These are phyloP conservation scores for Dissostichus mawsoni DNA, from an alignment of 2,113 vertebrate genomes.

Conservation along the genomic window DNA sequence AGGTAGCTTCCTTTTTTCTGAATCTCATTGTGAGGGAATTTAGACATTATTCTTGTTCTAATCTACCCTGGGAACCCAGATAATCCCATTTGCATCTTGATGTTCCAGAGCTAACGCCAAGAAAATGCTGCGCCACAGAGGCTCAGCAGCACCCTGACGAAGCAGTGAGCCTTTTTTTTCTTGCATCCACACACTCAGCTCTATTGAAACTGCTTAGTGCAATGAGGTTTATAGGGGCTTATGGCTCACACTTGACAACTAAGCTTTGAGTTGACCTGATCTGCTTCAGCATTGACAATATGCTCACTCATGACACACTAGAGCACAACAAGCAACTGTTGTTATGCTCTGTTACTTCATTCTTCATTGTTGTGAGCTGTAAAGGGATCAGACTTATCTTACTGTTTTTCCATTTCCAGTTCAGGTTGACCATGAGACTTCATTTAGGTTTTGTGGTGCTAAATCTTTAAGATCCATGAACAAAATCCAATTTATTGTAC, in stretches of 20 bases:
- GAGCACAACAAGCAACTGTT: conserved; percentile 14
- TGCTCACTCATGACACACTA: conserved; percentile 32
- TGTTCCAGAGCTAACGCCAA: conserved; percentile 52
- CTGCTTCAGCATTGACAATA: conserved; percentile 33
- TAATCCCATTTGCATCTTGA: conserved; percentile 69
- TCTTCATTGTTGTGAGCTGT: neutral
- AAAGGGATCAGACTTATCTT: neutral
- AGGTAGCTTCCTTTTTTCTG: neutral
- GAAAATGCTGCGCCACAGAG: conserved; percentile 41
- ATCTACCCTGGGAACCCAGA: conserved; percentile 60
- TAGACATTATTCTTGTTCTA: conserved; percentile 61
- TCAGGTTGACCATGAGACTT: neutral
- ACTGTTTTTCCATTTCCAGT: neutral
- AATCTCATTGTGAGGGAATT: conserved; percentile 52
- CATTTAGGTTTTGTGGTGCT: neutral
- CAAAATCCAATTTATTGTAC: neutral
- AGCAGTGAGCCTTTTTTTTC: conserved; percentile 16
- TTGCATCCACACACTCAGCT: conserved; percentile 39
- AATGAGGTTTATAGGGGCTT: conserved; percentile 27
- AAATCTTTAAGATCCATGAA: neutral
- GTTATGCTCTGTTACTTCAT: conserved; percentile 1
- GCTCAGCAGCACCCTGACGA: conserved; percentile 42
- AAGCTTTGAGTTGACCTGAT: conserved; percentile 25
- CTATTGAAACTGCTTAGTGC: conserved; percentile 36
- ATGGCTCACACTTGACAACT: neutral